Conservation (phyloP, 2,113 vertebrate species). For the Columba janthina region DNA sequence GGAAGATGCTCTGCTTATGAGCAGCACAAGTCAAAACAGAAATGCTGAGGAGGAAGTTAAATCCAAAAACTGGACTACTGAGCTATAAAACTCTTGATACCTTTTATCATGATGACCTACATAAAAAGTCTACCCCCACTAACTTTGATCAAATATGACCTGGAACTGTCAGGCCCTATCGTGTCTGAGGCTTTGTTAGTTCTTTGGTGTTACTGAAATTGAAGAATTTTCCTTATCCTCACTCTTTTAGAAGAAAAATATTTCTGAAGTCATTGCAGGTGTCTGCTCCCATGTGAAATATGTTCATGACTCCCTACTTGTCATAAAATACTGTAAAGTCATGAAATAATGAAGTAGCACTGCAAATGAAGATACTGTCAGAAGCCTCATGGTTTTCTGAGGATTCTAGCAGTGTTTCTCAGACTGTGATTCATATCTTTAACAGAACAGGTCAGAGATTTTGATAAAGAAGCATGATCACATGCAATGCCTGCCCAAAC, state of each 20-base stretch:
- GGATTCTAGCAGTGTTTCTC: not conserved
- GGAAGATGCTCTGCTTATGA: not conserved
- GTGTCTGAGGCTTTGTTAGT: not conserved
- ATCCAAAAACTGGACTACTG: not conserved
- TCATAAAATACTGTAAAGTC: not conserved
- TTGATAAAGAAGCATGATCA: not conserved
- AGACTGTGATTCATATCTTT: conserved; percentile 21
- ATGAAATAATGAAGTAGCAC: not conserved
- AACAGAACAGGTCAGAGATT: conserved; percentile 36
- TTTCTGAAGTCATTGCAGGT: not conserved
- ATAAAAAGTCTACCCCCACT: not conserved
- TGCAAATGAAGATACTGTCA: not conserved
- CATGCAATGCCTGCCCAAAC: conserved; percentile 1
- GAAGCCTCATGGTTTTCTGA: not conserved
- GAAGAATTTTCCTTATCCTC: not conserved
- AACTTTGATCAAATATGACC: not conserved
- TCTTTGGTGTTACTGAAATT: not conserved
- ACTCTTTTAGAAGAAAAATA: not conserved
- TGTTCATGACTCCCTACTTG: not conserved
- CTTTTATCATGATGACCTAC: not conserved
- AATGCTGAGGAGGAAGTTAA: not conserved
- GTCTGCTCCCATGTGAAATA: not conserved
- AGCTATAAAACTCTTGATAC: not conserved
- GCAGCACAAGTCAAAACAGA: not conserved
- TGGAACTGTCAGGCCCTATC: not conserved